A percentile compares a stretch with the other conserved stretches of the same genome.
These are phyloP conservation scores for Ivindomyrus marchei DNA, from an alignment of 2,113 vertebrate species.

Conservation along the genomic window DNA sequence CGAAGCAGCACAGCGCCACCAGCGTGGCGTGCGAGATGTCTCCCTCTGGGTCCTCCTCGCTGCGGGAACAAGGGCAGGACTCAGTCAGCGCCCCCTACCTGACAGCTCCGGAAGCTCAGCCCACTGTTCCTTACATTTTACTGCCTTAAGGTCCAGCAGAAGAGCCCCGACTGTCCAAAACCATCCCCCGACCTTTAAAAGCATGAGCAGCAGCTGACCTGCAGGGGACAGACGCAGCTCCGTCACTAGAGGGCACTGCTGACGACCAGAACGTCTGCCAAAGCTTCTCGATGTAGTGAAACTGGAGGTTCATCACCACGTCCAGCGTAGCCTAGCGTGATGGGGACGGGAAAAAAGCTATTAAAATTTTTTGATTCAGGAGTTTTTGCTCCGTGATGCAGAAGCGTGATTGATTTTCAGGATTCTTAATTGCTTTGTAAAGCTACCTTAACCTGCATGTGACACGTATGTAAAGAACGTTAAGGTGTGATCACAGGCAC, in stretches of 20 bases:
- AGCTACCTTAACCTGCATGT: background rate
- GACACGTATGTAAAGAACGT: background rate
- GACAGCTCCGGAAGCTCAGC: background rate
- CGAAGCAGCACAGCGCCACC: slow-evolving; percentile 78
- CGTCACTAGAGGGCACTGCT: slow-evolving; percentile 70
- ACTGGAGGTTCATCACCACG: slow-evolving; percentile 93
- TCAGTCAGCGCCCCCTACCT: background rate
- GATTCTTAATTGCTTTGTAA: background rate
- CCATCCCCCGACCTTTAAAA: background rate
- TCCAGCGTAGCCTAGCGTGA: slow-evolving; percentile 78
- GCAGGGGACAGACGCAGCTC: slow-evolving; percentile 56
- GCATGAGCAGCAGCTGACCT: slow-evolving; percentile 43
- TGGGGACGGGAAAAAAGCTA: background rate
- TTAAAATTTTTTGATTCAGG: background rate
- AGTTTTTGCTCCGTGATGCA: background rate
- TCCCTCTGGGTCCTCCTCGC: slow-evolving; percentile 72
- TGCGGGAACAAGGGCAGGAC: slow-evolving; percentile 35
- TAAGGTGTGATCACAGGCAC: background rate
- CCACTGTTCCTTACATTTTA: background rate
- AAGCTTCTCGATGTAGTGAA: slow-evolving; percentile 92
- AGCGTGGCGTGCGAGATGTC: slow-evolving; percentile 79
- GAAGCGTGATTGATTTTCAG: background rate
- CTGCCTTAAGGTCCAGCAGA: background rate
- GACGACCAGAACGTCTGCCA: slow-evolving; percentile 97
- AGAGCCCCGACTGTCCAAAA: background rate